Evolutionary conservation across 2,888 invertebrate species (phyloP).

Genomic region (Lissocephala sabroskyi): DNA sequence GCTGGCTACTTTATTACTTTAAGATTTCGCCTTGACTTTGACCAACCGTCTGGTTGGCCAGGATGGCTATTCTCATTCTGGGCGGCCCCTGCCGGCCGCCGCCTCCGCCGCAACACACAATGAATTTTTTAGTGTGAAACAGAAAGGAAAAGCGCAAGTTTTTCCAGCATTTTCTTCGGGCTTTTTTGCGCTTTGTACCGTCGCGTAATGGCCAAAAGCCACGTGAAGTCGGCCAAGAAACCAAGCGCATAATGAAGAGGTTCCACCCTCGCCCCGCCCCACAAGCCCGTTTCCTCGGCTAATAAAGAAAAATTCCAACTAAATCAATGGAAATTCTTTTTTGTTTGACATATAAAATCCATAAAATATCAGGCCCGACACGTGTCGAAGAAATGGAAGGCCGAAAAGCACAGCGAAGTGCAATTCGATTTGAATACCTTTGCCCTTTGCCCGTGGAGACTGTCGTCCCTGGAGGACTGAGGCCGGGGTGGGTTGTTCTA

Average conservation of each 20-base stretch:
- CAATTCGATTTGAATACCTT: constrained; percentile 35
- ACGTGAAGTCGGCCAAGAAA: constrained; percentile 41
- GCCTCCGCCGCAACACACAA: constrained; percentile 28
- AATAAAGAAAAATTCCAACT: background rate
- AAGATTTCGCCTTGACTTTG: constrained; percentile 66
- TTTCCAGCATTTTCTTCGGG: constrained; percentile 23
- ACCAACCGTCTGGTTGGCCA: constrained; percentile 56
- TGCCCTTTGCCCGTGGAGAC: background rate
- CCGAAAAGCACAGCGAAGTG: background rate
- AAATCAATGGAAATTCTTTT: constrained; percentile 3
- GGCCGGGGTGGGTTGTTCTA: background rate
- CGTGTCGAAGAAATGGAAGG: constrained; percentile 26
- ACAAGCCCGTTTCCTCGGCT: background rate
- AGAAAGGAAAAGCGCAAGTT: constrained; percentile 52
- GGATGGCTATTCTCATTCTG: constrained; percentile 30
- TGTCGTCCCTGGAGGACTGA: background rate
- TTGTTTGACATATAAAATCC: constrained; percentile 30
- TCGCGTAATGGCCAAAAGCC: constrained; percentile 43
- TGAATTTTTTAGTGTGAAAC: constrained; percentile 44
- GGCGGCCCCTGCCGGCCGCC: constrained; percentile 11
- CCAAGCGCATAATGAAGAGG: constrained; percentile 63
- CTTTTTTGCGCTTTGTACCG: constrained; percentile 21
- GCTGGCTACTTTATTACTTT: constrained; percentile 61
- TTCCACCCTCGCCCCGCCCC: constrained; percentile 34
- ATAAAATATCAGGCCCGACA: constrained; percentile 29